These are phyloP conservation scores for Bufo gargarizans DNA, from an alignment of 2,113 vertebrate species.

Conservation along the genomic window DNA sequence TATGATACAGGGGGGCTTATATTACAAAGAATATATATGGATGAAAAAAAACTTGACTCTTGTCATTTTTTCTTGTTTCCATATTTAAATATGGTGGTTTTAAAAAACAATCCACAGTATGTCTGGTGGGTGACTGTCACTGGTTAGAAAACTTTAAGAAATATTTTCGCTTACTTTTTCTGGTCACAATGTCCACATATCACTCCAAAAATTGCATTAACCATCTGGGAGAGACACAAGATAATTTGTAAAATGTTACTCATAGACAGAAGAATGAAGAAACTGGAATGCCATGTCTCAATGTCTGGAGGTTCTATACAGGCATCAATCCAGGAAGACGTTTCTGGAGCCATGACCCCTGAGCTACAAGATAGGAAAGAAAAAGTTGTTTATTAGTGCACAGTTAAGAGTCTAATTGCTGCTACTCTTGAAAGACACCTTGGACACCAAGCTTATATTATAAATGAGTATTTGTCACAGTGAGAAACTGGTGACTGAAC, in stretches of 20 bases:
- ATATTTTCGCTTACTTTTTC: constrained; percentile 58
- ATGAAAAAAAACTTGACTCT: no score
- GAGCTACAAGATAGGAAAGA: constrained; percentile 47
- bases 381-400: not conserved
- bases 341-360: constrained; percentile 66
- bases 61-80: no score
- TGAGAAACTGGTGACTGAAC: no score
- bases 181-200: constrained; percentile 72
- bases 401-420: not conserved
- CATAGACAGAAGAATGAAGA: constrained; percentile 71
- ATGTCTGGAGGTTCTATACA: constrained; percentile 73
- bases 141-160: no score
- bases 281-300: constrained; percentile 67
- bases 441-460: not conserved
- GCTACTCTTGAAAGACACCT: not conserved
- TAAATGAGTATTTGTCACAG: no score
- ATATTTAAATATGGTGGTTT: no score
- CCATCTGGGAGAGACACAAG: constrained; percentile 67
- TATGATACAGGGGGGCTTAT: no score
- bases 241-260: constrained; percentile 67
- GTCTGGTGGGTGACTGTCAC: no score
- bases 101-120: no score
- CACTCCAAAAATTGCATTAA: constrained; percentile 71
- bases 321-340: constrained; percentile 62
- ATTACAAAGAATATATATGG: no score